These are phyloP conservation scores for Montipora cactus DNA, from an alignment of 64 coral and sea anemone genomes.

Conservation along the genomic window DNA sequence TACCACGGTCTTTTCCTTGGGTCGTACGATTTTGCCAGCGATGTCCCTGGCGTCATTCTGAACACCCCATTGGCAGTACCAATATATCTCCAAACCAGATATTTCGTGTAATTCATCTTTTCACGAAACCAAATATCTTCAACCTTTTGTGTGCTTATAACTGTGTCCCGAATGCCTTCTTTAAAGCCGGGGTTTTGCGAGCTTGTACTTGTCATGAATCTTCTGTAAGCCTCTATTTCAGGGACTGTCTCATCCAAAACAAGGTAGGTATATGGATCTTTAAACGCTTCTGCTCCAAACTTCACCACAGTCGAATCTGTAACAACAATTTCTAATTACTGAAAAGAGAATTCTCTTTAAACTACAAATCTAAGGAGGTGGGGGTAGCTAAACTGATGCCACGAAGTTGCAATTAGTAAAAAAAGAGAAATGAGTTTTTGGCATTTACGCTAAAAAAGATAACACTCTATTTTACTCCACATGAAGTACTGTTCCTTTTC, in stretches of 20 bases:
- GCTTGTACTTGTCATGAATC: background rate
- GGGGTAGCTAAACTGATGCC: too few relatives aligned
- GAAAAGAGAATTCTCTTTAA: too few relatives aligned
- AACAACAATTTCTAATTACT: background rate
- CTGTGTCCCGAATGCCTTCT: constrained; percentile 55
- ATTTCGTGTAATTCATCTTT: constrained; percentile 8
- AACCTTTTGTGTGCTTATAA: constrained; percentile 11
- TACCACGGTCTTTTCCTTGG: constrained; percentile 75
- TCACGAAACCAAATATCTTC: constrained; percentile 65
- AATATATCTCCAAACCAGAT: constrained; percentile 77
- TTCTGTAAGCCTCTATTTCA: background rate
- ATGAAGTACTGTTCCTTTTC: too few relatives aligned
- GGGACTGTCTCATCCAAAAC: constrained; percentile 32
- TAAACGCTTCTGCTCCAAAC: constrained; percentile 43
- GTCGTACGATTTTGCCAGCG: constrained; percentile 43
- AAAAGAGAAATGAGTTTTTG: too few relatives aligned
- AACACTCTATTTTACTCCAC: too few relatives aligned
- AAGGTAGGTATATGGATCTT: constrained; percentile 53
- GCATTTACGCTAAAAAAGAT: too few relatives aligned
- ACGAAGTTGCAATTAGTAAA: too few relatives aligned
- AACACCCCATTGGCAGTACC: constrained; percentile 58
- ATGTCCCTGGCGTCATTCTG: constrained; percentile 48
- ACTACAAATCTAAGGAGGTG: too few relatives aligned
- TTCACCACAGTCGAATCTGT: constrained; percentile 63
- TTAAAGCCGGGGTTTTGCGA: constrained; percentile 42